A percentile compares a stretch with the other conserved stretches of the same genome.
These are phyloP conservation scores for Illadopsis cleaveri DNA, from an alignment of 2,113 vertebrate genomes.

Conservation along the genomic window DNA sequence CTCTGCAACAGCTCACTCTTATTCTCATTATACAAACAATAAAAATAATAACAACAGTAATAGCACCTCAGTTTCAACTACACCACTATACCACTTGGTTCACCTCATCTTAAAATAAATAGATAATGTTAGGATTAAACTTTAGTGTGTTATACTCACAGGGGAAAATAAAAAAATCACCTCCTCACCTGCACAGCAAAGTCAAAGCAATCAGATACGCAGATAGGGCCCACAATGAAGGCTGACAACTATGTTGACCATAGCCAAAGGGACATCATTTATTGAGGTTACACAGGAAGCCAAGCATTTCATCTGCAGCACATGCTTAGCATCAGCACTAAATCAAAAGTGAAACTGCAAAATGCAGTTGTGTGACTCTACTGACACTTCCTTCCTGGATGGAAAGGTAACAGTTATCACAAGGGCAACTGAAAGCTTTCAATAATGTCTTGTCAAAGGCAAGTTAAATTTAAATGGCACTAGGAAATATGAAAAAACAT, in stretches of 20 bases:
- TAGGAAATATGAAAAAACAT: not conserved
- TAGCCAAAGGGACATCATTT: not conserved
- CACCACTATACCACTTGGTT: not conserved
- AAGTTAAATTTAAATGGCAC: not conserved
- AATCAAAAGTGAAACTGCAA: slow-evolving; percentile 60
- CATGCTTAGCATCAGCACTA: not conserved
- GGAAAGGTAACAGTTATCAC: not conserved
- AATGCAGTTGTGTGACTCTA: not conserved
- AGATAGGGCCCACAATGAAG: not conserved
- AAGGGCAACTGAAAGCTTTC: not conserved
- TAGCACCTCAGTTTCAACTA: not conserved
- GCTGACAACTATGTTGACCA: not conserved
- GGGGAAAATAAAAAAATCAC: not conserved
- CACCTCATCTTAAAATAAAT: not conserved
- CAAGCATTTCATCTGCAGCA: not conserved
- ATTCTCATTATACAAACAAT: not conserved
- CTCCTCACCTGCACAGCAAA: not conserved
- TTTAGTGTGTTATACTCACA: not conserved
- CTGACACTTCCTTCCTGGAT: not conserved
- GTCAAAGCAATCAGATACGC: not conserved
- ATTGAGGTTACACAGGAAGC: not conserved
- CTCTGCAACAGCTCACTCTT: not conserved
- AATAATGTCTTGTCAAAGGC: not conserved
- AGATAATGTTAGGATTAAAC: not conserved
- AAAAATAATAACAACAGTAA: not conserved